Base-by-base conservation (phyloP, 2,797 vertebrate species). In the Hephaestus fuliginosus region DNA sequence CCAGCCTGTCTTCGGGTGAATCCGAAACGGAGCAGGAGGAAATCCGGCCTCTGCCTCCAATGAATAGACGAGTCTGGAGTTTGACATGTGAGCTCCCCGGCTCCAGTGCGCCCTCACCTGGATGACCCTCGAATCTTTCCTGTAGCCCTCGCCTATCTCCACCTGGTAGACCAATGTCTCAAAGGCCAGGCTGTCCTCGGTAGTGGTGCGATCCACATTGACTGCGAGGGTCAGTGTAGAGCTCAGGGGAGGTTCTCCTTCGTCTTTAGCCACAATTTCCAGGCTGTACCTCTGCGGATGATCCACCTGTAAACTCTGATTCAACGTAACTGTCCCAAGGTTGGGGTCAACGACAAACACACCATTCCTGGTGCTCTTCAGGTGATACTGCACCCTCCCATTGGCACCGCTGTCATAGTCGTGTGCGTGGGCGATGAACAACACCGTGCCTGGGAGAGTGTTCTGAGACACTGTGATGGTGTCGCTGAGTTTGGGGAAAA, bases 161-260 rank as follows among this genome's bases (percentile, higher is more conserved):
- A 95, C 95, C 79, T 96, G 96, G 89, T 99, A 98, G 15, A 97
- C 92, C 62, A 98, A 80, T 0, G 96, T 96, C 89, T 97, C 96
- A 70, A 99, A 99, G 30, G 93, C 87, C 78, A 98, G 85, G 63
- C 85, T 56, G 28, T 96, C 94, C 3, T 84, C 89, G 0, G 70
- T 69, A 10, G 92, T 81, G 7, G 78, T 90, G 28, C 77, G 89
- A 58, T 97, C 96, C 3, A 97, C 57, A 1, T 92, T 64, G 17
- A 99, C 92, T 0, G 89, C 91, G 49, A 99, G 88, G 20, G 69
- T 78, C 57, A 98, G 74, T 0, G 86, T 83, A 28, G 97, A 93
- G 65, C 94, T 95, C 70, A 94, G 90, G 0, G 95, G 74, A 20
- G 96, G 97, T 5, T 78, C 88, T 41, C 97, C 98, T 4, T 90